Conservation (phyloP, 1,140 invertebrate species). For the Elymnias hypermnestra region DNA sequence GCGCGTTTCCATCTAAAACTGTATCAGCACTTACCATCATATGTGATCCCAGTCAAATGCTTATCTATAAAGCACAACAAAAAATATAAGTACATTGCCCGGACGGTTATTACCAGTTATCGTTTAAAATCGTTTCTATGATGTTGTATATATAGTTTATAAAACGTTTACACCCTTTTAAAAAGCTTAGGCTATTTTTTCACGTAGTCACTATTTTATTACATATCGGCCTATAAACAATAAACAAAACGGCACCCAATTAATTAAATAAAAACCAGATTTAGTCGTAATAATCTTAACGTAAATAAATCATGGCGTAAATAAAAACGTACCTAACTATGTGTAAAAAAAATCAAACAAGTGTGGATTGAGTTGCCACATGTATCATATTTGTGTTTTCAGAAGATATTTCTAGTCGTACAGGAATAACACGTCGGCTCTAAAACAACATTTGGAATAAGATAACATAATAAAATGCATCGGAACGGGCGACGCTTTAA, state of each 20-base stretch:
- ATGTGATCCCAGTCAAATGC: no score
- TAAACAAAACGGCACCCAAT: constrained; percentile 1
- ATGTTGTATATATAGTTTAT: no score
- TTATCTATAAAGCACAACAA: no score
- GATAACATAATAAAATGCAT: constrained; percentile 54
- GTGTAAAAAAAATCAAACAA: constrained; percentile 38
- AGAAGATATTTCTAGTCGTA: constrained; percentile 53
- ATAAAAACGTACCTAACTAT: constrained; percentile 34
- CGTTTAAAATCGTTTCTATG: no score
- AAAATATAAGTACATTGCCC: no score
- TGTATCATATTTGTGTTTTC: constrained; percentile 63
- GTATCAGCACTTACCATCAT: no score
- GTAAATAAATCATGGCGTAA: constrained; percentile 5
- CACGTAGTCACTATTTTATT: no score
- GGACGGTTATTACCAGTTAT: no score
- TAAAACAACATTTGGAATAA: constrained; percentile 49
- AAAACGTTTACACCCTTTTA: no score
- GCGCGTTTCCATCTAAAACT: no score
- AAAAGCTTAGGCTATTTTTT: no score
- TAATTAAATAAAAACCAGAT: not conserved
- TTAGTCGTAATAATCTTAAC: not conserved
- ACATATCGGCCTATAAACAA: no score
- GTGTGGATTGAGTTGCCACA: constrained; percentile 56
- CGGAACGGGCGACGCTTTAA: constrained; percentile 17
- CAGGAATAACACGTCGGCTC: constrained; percentile 44